Evolutionary conservation across 2,797 vertebrate genomes (phyloP), one percentile per base, ranked within the genome.

Genomic region (Gastrophryne carolinensis): DNA sequence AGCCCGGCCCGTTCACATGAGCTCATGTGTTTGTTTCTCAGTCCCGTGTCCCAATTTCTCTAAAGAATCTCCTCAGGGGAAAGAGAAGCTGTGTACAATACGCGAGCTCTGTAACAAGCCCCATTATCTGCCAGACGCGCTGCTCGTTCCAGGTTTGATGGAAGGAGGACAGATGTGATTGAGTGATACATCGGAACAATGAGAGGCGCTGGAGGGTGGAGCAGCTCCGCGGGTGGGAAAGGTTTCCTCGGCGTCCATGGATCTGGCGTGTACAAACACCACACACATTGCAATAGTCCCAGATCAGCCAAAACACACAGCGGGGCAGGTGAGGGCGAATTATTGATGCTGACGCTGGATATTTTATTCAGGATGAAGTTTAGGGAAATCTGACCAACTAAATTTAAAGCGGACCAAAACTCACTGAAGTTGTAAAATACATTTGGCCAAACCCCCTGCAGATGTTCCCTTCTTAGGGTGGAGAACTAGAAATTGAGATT

Each of bases 21-120:
- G 21, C 32, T 52, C 66, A 62, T 66, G n/a, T 26, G 12, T 87
- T 84, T 87, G 71, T 86, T 86, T 3, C 34, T 12, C 85, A 82
- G 24, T 53, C 58, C 82, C 35, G 1, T 73, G 37, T 86, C 81
- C 63, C 82, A 83, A 44, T 80, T 39, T 86, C 83, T 67, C 83
- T 82, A 41, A 80, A 82, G 77, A 86, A 37, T 83, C 86, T n/a
- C 50, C 32, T 81, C 84, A 80, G 70, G 57, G n/a, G 72, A 88
- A 84, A 81, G 73, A 83, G 83, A 81, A 56, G 67, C 0, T 4
- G 72, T 60, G 65, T 0, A 6, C 73, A 62, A 67, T 24, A 75
- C 26, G 27, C 7, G 2, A 34, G 75, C 62, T 70, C 72, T 9
- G 26, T 72, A 54, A 78, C 73, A 82, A 81, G 81, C 85, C 84